These are phyloP conservation scores for Sinocyclocheilus anophthalmus DNA, from an alignment of 2,113 vertebrate species.

Conservation along the genomic window DNA sequence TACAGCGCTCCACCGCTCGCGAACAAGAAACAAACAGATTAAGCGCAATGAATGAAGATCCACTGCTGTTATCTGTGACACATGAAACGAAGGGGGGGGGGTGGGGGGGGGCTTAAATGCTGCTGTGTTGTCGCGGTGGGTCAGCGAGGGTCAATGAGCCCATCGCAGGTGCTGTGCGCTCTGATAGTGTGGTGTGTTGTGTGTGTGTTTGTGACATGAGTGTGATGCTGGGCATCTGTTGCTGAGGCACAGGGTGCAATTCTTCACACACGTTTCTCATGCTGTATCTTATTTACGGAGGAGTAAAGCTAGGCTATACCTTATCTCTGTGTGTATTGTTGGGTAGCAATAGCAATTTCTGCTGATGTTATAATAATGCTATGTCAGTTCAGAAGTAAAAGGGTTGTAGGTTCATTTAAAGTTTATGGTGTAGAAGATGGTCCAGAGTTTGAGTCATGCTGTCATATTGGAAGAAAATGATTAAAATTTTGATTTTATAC, in stretches of 20 bases:
- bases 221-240: slow-evolving; percentile 44
- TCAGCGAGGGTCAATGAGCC: slow-evolving; percentile 47
- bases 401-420: not conserved
- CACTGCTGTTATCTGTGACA: slow-evolving; percentile 64
- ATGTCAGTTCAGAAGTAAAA: not conserved
- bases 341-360: not conserved
- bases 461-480: not conserved
- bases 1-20: slow-evolving; percentile 59
- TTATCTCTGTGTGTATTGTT: not conserved
- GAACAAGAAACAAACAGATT: slow-evolving; percentile 73
- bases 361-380: not conserved
- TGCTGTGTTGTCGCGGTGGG: slow-evolving; percentile 62
- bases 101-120: slow-evolving; percentile 69
- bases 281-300: not conserved
- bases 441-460: slow-evolving; percentile 3
- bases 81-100: slow-evolving; percentile 65
- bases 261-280: slow-evolving; percentile 32
- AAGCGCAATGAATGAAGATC: slow-evolving; percentile 70
- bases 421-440: not conserved
- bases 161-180: slow-evolving; percentile 54
- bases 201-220: slow-evolving; percentile 48
- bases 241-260: slow-evolving; percentile 32
- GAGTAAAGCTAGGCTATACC: not conserved
- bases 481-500: not conserved
- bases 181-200: slow-evolving; percentile 43